phyloP scores from a whole-genome alignment of 2,888 invertebrate genomes.

The Stratiomys singularior region DNA sequence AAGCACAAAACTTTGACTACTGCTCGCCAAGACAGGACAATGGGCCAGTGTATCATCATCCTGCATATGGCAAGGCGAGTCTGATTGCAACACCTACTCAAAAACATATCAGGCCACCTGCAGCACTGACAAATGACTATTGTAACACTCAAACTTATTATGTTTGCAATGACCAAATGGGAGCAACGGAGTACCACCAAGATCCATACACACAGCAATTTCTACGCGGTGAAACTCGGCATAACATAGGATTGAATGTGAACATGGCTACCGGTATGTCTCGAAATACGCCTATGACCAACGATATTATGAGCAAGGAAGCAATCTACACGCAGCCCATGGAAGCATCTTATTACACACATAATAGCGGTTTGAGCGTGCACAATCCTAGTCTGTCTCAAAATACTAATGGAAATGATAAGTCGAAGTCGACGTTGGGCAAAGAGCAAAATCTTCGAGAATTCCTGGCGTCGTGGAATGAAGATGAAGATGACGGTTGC shows the following conservation, averaged over 20 bases:
- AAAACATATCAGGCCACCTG: constrained; percentile 28
- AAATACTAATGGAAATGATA: background rate
- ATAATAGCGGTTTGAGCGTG: background rate
- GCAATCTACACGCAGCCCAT: background rate
- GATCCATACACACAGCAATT: constrained; percentile 34
- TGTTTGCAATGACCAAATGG: constrained; percentile 33
- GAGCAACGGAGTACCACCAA: background rate
- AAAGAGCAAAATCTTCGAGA: constrained; percentile 63
- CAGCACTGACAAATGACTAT: constrained; percentile 25
- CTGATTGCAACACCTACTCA: background rate
- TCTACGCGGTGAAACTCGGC: constrained; percentile 9
- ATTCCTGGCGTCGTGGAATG: constrained; percentile 64
- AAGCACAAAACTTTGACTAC: constrained; percentile 43
- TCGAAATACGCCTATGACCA: background rate
- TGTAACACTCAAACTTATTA: constrained; percentile 38
- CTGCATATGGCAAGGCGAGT: constrained; percentile 27
- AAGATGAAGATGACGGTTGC: constrained; percentile 61
- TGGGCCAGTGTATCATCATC: constrained; percentile 16
- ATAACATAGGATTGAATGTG: constrained; percentile 1
- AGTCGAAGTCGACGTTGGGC: constrained; percentile 47
- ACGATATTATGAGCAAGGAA: constrained; percentile 15
- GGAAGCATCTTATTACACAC: constrained; percentile 2
- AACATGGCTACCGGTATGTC: background rate
- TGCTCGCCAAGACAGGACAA: constrained; percentile 28
- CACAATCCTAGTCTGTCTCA: background rate